Evolutionary conservation across 2,113 vertebrate species (phyloP).

Genomic region (Scortum barcoo): DNA sequence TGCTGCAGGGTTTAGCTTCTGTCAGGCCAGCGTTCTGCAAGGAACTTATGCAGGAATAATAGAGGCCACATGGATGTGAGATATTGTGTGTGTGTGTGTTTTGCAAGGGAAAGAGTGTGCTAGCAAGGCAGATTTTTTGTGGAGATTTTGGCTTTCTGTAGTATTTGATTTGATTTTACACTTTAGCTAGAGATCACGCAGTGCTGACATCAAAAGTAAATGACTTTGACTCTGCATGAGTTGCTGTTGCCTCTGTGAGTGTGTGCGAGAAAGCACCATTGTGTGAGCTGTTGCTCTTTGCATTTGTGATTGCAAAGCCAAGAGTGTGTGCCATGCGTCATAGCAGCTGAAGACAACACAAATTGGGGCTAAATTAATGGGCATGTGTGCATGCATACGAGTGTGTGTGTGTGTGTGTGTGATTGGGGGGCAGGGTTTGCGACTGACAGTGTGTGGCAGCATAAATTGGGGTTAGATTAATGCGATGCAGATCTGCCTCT

Average conservation of each 20-base stretch:
- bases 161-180: constrained; percentile 29
- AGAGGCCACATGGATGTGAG: constrained; percentile 48
- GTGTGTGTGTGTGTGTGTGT: constrained; percentile 40
- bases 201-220: constrained; percentile 38
- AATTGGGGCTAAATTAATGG: constrained; percentile 82
- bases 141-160: constrained; percentile 14
- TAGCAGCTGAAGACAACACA: constrained; percentile 73
- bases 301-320: constrained; percentile 26
- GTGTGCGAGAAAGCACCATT: constrained; percentile 28
- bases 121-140: neutral
- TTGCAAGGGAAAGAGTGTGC: neutral
- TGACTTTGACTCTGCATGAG: constrained; percentile 11
- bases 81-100: constrained; percentile 41
- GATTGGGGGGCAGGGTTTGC: constrained; percentile 57
- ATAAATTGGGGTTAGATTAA: constrained; percentile 85
- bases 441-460: constrained; percentile 80
- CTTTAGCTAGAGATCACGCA: constrained; percentile 14
- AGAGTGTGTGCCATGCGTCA: constrained; percentile 60
- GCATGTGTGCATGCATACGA: constrained; percentile 19
- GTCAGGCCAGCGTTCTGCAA: constrained; percentile 59
- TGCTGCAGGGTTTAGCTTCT: constrained; percentile 74
- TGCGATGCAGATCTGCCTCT: constrained; percentile 79
- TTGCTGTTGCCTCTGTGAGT: constrained; percentile 4
- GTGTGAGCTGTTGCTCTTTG: constrained; percentile 4
- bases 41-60: constrained; percentile 63